Evolutionary conservation across 1,140 invertebrate genomes (phyloP), one percentile per base, ranked within the genome.

Genomic region (Orchesella cincta): DNA sequence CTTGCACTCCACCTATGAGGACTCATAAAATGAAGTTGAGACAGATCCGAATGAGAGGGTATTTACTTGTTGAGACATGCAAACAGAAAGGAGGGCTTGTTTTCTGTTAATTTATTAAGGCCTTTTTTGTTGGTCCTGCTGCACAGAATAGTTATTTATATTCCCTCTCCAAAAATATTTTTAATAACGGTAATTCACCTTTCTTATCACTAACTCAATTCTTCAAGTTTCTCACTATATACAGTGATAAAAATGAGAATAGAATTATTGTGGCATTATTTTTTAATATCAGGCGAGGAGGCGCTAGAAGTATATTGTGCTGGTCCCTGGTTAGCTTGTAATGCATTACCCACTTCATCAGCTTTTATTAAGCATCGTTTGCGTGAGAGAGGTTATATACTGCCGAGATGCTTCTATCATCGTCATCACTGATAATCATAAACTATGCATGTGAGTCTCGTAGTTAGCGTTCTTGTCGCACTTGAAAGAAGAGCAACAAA

Each of bases 111-210:
- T n/a, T n/a, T n/a, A n/a, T n/a, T n/a, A n/a, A n/a, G n/a, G n/a
- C n/a, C n/a, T n/a, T n/a, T n/a, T n/a, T n/a, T n/a, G n/a, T n/a
- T n/a, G n/a, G n/a, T n/a, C n/a, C n/a, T n/a, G n/a, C n/a, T n/a
- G n/a, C n/a, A n/a, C n/a, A n/a, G n/a, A n/a, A n/a, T n/a, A n/a
- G n/a, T n/a, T n/a, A n/a, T n/a, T n/a, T n/a, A n/a, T 46, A 46
- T 46, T 46, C 39, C 8, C 20, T 46, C 20, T 20, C 8, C 39
- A 46, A 20, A 46, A 46, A 23, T 26, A 57, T 67, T 67, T 67
- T 67, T 67, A 29, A 67, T 67, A 67, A 67, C n/a, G 62, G 23
- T 67, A 31, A 67, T 67, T 67, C 23, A 67, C 62, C 62, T 67
- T 67, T 67, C 33, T 31, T 23, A 26, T 67, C 29, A 67, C 33